Base-by-base conservation (phyloP, 2,888 invertebrate species). In the Leptarthrus brevirostris region DNA sequence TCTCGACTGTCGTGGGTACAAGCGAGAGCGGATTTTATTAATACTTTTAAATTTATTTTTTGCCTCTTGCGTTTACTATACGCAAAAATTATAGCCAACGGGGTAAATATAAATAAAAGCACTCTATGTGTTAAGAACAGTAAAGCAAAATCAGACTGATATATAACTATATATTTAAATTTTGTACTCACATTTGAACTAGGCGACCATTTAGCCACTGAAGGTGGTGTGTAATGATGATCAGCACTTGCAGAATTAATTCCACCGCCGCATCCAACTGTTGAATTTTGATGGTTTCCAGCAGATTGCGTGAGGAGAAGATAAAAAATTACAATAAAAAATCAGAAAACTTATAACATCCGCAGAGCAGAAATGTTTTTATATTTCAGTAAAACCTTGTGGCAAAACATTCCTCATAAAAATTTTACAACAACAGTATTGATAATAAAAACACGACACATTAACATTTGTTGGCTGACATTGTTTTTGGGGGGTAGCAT, bases 161-260 rank as follows among this genome's bases (percentile, higher is more conserved):
- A n/a, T n/a, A n/a, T n/a, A n/a, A n/a, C n/a, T n/a, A n/a, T n/a
- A n/a, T n/a, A n/a, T 66, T 47, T 44, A 20, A 40, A 52, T 40
- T 40, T 75, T 53, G 18, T 82, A 84, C 85, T 84, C 80, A 84
- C 84, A 79, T 81, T 84, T 76, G 83, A 78, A 77, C 81, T 84
- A 72, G 84, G 84, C 78, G 84, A 84, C 85, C 85, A 84, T 79
- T 84, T 84, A 70, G 84, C 80, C 77, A 82, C 79, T 71, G 79
- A 77, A 75, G 79, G 79, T 72, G 83, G 78, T 72, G 81, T 80
- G 76, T 83, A 83, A 76, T 83, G 83, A 77, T 80, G 80, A 74
- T 81, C 82, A 40, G 77, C 75, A 20, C 80, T 79, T 77, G 79
- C 79, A 12, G 77, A 77, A 49, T 72, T 74, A 30, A 72, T 75